These are phyloP conservation scores for Dynastes tityus DNA, from an alignment of 2,888 invertebrate genomes.

Conservation along the genomic window DNA sequence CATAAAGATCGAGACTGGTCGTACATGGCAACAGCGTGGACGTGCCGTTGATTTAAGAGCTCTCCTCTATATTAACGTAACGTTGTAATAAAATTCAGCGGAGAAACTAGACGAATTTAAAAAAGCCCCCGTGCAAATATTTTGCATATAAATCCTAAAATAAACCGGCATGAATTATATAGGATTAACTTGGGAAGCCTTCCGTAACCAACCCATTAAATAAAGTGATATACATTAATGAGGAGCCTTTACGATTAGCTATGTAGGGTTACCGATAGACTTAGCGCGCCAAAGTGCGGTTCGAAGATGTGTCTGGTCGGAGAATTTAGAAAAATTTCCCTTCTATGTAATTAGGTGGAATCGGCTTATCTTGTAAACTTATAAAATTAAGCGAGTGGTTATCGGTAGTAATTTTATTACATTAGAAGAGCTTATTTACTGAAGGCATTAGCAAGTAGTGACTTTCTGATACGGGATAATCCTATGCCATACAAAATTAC, in stretches of 20 bases:
- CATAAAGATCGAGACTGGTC: too few species aligned
- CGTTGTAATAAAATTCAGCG: too few species aligned
- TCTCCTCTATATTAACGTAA: too few species aligned
- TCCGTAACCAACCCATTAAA: neutral
- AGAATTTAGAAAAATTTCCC: neutral
- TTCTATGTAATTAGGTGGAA: neutral
- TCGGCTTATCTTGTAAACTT: neutral
- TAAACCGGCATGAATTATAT: neutral
- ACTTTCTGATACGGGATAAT: too few species aligned
- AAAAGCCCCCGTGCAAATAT: neutral
- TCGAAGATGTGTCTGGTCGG: neutral
- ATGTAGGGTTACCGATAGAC: neutral
- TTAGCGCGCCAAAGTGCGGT: conserved; percentile 5
- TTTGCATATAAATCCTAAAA: conserved; percentile 4
- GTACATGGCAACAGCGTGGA: too few species aligned
- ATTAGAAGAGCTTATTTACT: too few species aligned
- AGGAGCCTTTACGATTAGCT: conserved; percentile 6
- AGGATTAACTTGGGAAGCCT: neutral
- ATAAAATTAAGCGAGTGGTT: neutral
- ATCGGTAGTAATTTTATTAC: neutral
- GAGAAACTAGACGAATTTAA: neutral
- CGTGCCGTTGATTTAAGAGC: too few species aligned
- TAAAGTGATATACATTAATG: conserved; percentile 10
- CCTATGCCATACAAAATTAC: too few species aligned
- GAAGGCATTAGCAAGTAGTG: neutral